Evolutionary conservation across 2,888 invertebrate genomes (phyloP).

Genomic region (Invenusta paracnida): DNA sequence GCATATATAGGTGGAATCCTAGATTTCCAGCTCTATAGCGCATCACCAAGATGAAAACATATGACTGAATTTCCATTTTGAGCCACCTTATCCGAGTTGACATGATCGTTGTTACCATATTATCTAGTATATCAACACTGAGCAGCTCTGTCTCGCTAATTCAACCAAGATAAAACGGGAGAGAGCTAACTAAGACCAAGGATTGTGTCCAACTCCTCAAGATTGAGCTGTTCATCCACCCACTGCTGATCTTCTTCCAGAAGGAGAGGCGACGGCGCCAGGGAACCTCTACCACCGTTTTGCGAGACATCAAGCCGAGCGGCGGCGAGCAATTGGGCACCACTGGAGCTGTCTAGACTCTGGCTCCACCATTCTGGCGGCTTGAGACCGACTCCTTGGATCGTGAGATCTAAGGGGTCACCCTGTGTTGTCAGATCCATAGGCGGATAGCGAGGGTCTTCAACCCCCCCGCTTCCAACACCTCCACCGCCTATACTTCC

Average conservation of each 20-base stretch:
- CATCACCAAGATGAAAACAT: too few relatives aligned
- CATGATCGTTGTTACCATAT: too few relatives aligned
- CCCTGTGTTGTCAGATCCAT: constrained; percentile 49
- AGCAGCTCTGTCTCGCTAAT: too few relatives aligned
- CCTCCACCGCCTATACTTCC: constrained; percentile 39
- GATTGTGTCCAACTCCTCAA: constrained; percentile 39
- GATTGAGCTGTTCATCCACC: constrained; percentile 37
- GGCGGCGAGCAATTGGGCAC: neutral
- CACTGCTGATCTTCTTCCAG: constrained; percentile 37
- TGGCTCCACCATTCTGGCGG: constrained; percentile 59
- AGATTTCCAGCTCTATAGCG: too few relatives aligned
- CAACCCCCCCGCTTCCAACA: neutral
- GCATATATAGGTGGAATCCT: too few relatives aligned
- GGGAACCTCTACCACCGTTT: neutral
- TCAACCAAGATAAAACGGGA: too few relatives aligned
- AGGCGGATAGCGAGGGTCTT: constrained; percentile 46
- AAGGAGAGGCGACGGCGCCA: constrained; percentile 31
- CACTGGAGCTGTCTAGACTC: constrained; percentile 32
- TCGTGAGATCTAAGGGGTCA: constrained; percentile 55
- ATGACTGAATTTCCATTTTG: too few relatives aligned
- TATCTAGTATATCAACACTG: too few relatives aligned
- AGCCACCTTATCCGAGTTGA: too few relatives aligned
- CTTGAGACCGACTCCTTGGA: constrained; percentile 56
- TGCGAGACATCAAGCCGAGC: neutral
- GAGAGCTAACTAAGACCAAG: constrained; percentile 34